phyloP scores from a whole-genome alignment of 2,888 invertebrate species.

The Cremastinae sp. region DNA sequence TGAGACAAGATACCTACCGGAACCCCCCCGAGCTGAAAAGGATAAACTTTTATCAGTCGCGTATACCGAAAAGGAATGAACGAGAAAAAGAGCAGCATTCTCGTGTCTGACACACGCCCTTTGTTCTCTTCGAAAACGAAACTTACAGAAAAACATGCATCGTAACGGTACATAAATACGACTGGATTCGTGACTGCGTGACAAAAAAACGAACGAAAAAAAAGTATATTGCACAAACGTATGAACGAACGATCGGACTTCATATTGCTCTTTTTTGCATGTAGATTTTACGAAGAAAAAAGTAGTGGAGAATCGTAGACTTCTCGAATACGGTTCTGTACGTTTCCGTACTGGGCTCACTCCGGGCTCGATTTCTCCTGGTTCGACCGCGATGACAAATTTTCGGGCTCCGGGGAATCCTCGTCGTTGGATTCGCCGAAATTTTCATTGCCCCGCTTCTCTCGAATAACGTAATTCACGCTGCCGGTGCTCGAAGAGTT shows the following conservation, averaged over 20 bases:
- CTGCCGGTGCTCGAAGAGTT: conserved; percentile 46
- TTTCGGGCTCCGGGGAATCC: conserved; percentile 49
- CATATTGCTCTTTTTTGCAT: neutral
- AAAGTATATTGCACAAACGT: conserved; percentile 5
- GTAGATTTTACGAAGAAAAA: too few species aligned
- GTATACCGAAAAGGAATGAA: conserved; percentile 2
- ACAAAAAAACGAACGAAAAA: neutral
- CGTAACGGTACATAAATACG: conserved; percentile 16
- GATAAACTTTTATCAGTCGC: conserved; percentile 28
- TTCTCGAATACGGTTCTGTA: neutral
- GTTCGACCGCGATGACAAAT: conserved; percentile 45
- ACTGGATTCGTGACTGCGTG: neutral
- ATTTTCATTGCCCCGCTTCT: conserved; percentile 9
- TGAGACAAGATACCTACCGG: conserved; percentile 23
- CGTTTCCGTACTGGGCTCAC: too few species aligned
- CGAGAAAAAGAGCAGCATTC: conserved; percentile 2
- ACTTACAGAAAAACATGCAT: conserved; percentile 26
- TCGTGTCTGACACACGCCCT: conserved; percentile 19
- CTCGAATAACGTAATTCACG: conserved; percentile 11
- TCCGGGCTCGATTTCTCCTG: neutral
- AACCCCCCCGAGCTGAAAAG: conserved; percentile 13
- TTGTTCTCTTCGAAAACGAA: conserved; percentile 28
- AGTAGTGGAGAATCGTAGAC: neutral
- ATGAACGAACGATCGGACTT: neutral
- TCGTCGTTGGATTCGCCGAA: conserved; percentile 9